Evolutionary conservation across 2,888 invertebrate species (phyloP), one percentile per base, ranked within the genome.

Genomic region (Heliconius ethilla): DNA sequence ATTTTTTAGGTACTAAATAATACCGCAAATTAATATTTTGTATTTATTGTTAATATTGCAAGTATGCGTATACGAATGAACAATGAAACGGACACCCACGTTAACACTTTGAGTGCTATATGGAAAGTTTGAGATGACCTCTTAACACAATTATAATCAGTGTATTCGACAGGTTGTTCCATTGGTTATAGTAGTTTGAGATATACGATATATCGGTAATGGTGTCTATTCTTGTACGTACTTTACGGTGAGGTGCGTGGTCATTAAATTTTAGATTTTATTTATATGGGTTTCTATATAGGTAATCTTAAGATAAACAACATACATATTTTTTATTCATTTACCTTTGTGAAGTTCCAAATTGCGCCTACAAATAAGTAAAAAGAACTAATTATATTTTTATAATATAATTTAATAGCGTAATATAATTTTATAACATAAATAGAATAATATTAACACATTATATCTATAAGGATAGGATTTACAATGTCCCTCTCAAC

Each of bases 61-160:
- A 25, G 15, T 63, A 63, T 15, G 2, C 25, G 1, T 3, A 27
- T 69, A 75, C 29, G 65, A 65, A 65, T 69, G n/a, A 65, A 66
- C 70, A 55, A 45, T 77, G 18, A 76, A 45, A 45, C 9, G 73
- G 25, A 78, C 77, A 77, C 77, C 67, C 75, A 79, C 72, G 75
- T 72, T 15, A 72, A 37, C 65, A 72, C 62, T 76, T 45, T 62
- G n/a, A 67, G 67, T 74, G 73, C 37, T 75, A 75, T 67, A 72
- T 79, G 78, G 79, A 79, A 79, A 79, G 79, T 79, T 75, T 45
- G 59, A 51, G 66, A 66, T 75, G 77, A 79, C 79, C 79, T 72
- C 59, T 63, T 78, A 73, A 55, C 79, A 77, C 75, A 29, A 78
- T 75, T 79, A 29, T 77, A 45, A 75, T 63, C 67, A 75, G 75